phyloP scores from a whole-genome alignment of 2,113 vertebrate genomes.

The Chloebia gouldiae region DNA sequence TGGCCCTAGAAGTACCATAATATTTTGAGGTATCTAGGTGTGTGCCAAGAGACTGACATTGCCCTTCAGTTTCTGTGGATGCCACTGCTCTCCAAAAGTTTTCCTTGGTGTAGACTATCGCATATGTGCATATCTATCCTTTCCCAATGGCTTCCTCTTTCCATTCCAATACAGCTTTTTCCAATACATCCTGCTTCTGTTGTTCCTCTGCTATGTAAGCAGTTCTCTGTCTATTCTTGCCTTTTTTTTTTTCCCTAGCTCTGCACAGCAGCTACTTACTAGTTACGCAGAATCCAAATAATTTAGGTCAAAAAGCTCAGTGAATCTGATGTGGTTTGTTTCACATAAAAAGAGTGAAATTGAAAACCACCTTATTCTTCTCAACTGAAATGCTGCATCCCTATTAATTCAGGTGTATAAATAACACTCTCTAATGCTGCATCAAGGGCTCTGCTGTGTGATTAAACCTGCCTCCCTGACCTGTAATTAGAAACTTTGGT shows the following conservation, averaged over 20 bases:
- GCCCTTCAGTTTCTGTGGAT: background rate
- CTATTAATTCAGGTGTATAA: constrained; percentile 74
- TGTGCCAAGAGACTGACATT: background rate
- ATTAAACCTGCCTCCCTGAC: constrained; percentile 67
- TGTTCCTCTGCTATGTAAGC: background rate
- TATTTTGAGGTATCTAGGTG: background rate
- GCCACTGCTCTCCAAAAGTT: background rate
- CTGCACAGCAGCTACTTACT: background rate
- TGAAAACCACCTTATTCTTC: constrained; percentile 67
- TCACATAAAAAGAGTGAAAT: constrained; percentile 57
- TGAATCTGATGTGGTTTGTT: constrained; percentile 59
- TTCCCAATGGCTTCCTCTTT: background rate
- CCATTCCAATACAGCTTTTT: background rate
- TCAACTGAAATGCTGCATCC: constrained; percentile 64
- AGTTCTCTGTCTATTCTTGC: background rate
- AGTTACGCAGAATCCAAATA: constrained; percentile 28
- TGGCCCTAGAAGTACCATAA: background rate
- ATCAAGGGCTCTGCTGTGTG: constrained; percentile 66
- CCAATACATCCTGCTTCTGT: background rate
- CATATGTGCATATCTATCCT: background rate
- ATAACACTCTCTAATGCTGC: constrained; percentile 58
- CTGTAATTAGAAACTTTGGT: constrained; percentile 82
- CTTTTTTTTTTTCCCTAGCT: background rate
- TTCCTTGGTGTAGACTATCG: background rate
- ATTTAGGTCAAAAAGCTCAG: constrained; percentile 59